Evolutionary conservation across 1,140 invertebrate genomes (phyloP).

Genomic region (Drosophila gunungcola): DNA sequence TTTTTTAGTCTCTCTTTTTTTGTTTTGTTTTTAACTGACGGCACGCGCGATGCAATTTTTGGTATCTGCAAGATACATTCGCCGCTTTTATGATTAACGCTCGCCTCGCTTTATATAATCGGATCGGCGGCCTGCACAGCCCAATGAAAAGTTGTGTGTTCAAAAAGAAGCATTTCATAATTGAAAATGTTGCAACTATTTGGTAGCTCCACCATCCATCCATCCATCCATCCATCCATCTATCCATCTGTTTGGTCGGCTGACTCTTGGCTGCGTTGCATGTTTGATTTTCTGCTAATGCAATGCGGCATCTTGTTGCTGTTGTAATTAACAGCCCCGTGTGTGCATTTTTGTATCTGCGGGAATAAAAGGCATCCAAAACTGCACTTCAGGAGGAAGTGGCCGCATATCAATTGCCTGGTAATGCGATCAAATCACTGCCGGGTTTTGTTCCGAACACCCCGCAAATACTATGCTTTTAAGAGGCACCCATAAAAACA

Average conservation of each 20-base stretch:
- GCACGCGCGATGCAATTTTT: slow-evolving; percentile 64
- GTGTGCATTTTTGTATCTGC: neutral
- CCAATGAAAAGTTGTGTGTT: slow-evolving; percentile 32
- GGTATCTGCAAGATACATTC: slow-evolving; percentile 61
- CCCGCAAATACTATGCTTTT: slow-evolving; percentile 1
- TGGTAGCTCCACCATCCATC: slow-evolving; percentile 51
- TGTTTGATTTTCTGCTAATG: slow-evolving; percentile 72
- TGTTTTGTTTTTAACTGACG: slow-evolving; percentile 39
- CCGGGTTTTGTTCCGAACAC: slow-evolving; percentile 23
- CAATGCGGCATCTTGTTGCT: slow-evolving; percentile 68
- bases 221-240: slow-evolving; percentile 41
- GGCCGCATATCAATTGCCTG: slow-evolving; percentile 46
- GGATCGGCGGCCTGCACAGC: slow-evolving; percentile 27
- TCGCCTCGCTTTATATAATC: slow-evolving; percentile 59
- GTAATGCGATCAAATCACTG: slow-evolving; percentile 43
- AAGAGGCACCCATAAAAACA: neutral
- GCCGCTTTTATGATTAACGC: slow-evolving; percentile 61
- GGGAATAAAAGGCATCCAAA: slow-evolving; percentile 9
- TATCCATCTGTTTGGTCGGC: slow-evolving; percentile 39
- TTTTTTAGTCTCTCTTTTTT: slow-evolving; percentile 10
- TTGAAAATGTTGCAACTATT: slow-evolving; percentile 79
- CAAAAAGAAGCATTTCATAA: slow-evolving; percentile 71
- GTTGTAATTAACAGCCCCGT: slow-evolving; percentile 40
- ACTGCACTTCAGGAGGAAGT: slow-evolving; percentile 33
- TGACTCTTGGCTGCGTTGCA: slow-evolving; percentile 60